Percentiles rank a stretch among this genome's conserved stretches.
These are phyloP conservation scores for Anolis sagrei DNA, from an alignment of 2,113 vertebrate species.

Conservation along the genomic window DNA sequence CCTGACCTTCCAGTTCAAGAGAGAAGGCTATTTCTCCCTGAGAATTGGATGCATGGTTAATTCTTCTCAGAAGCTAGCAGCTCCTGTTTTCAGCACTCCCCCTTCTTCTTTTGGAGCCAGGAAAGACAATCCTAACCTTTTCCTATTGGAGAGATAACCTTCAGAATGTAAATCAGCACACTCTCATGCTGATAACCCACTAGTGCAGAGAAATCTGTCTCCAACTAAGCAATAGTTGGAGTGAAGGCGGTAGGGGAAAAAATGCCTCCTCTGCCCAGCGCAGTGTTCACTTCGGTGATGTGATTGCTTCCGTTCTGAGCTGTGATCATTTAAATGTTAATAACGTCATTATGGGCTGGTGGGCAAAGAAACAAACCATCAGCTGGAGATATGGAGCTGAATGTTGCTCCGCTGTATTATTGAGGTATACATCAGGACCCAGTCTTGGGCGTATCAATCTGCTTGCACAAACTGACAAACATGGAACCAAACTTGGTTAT, in stretches of 20 bases:
- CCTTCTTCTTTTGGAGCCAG: constrained; percentile 7
- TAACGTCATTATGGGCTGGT: constrained; percentile 16
- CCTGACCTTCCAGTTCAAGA: not conserved
- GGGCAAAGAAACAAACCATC: not conserved
- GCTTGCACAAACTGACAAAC: not conserved
- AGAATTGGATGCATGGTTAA: constrained; percentile 30
- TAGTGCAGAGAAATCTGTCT: constrained; percentile 70
- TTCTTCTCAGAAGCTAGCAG: not conserved
- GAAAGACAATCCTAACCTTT: constrained; percentile 41
- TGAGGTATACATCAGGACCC: not conserved
- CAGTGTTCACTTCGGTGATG: constrained; percentile 28
- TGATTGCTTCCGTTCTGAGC: constrained; percentile 46
- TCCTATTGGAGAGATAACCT: constrained; percentile 65
- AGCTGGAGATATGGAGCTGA: not conserved
- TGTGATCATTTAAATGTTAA: constrained; percentile 49
- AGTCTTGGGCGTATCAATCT: not conserved
- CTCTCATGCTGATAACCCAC: constrained; percentile 64
- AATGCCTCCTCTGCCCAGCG: constrained; percentile 38
- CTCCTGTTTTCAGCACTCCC: constrained; percentile 43
- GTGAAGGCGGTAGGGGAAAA: constrained; percentile 2
- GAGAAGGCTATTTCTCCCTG: not conserved
- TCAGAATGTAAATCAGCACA: constrained; percentile 70
- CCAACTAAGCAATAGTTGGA: constrained; percentile 64
- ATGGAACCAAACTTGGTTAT: not conserved
- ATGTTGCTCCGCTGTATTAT: constrained; percentile 7